Conservation (phyloP, 2,113 vertebrate genomes). For the Procapra przewalskii region DNA sequence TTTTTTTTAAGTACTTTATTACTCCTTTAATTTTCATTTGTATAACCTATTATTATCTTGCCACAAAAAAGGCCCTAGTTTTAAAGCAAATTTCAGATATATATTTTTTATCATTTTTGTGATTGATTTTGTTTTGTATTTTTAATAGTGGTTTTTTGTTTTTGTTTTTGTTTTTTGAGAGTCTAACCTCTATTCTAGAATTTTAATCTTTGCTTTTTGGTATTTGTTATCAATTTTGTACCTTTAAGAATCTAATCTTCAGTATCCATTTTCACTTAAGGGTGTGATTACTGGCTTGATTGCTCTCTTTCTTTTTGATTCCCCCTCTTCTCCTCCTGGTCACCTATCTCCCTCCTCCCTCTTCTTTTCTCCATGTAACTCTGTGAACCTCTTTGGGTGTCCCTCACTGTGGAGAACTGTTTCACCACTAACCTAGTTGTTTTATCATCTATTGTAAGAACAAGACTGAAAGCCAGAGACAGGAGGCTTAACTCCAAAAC, state of each 20-base stretch:
- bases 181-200: not conserved
- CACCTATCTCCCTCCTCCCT: too few species aligned
- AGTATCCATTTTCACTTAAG: not conserved
- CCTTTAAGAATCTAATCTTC: not conserved
- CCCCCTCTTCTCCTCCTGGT: too few species aligned
- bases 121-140: not conserved
- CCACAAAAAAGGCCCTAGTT: not conserved
- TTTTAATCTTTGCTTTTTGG: not conserved
- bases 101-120: not conserved
- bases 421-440: not conserved
- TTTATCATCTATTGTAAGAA: not conserved
- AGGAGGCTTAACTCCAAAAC: not conserved
- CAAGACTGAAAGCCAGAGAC: not conserved
- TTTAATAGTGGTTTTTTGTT: not conserved
- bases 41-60: not conserved
- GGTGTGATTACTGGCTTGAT: not conserved
- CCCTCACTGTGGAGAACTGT: not conserved
- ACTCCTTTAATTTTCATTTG: not conserved
- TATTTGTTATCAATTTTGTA: not conserved
- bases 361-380: not conserved
- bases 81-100: not conserved
- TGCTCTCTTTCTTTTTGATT: not conserved
- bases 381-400: not conserved
- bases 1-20: not conserved
- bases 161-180: not conserved